Evolutionary conservation across 2,113 vertebrate genomes (phyloP), one percentile per base, ranked within the genome.

Genomic region (Fregata magnificens): DNA sequence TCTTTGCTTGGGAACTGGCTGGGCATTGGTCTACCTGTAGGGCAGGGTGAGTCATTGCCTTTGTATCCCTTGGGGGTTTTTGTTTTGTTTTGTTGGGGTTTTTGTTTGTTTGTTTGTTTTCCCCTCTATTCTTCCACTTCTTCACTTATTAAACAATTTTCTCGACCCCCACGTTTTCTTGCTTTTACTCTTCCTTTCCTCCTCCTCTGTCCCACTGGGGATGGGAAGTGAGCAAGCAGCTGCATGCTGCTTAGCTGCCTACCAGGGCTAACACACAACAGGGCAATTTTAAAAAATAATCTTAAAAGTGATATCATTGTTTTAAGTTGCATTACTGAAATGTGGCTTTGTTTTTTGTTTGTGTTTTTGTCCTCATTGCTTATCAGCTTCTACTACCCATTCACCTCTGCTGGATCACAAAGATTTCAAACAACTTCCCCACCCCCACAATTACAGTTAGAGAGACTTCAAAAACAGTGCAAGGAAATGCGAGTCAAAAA

Each of bases 171-270:
- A 45, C 45, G 22, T 69, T 53, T 45, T 82, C 62, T 45, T 61
- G 8, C 6, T 82, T 50, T 59, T 49, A 31, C 25, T 71, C 29
- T 47, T 69, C 62, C 53, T 20, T 52, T 65, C 26, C 21, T 40
- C 19, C 19, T n/a, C 31, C 50, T 74, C 44, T 83, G 34, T 61
- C 62, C 34, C 47, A 47, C 19, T 16, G 7, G 3, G 34, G 18
- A 4, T 53, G 34, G 10, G 38, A 38, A 59, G 28, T 25, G 3
- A 74, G 52, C 2, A 0, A n/a, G 25, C 4, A 2, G 28, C 45
- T 67, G 18, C 17, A 17, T 16, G 8, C 14, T 40, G 16, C 58
- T 53, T 52, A 65, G 32, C 32, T 77, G 44, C 14, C 44, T 52
- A 32, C 38, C 20, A 53, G 40, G 52, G 6, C n/a, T 72, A 72